Base-by-base conservation (phyloP, 2,888 invertebrate genomes). In the Conops quadrifasciatus region DNA sequence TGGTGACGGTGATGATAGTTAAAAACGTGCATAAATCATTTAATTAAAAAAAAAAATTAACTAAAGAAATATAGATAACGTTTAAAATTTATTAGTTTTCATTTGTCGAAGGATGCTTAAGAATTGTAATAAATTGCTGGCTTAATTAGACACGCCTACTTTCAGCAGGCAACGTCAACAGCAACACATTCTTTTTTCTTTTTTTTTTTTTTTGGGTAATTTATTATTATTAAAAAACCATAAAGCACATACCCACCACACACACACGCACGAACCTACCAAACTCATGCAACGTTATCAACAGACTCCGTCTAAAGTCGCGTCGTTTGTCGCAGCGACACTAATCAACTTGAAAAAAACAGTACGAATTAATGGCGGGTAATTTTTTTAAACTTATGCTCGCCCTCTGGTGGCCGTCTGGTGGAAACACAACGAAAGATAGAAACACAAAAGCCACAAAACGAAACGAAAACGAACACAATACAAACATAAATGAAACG, bases 1-100 rank as follows among this genome's bases (percentile, higher is more conserved):
- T 9, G 28, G 19, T 58, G 58, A 58, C 51, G 74, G 74, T 79
- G 81, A 80, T 80, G 81, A 24, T 15, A 2, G 24, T 21, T 5
- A n/a, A 3, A 47, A 7, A 26, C 45, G 19, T 11, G 5, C n/a
- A 36, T 36, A 19, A 58, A 53, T 66, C 66, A 36, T 28, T 49
- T 49, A 51, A 21, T n/a, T n/a, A n/a, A 28, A n/a, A 59, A 36
- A 59, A 59, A 59, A 28, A 15, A 59, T 59, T 28, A 59, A 59
- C 21, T 21, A 28, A 26, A 16, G 16, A 59, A 59, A 59, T 16
- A 26, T 28, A 24, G 24, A 59, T 16, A 21, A n/a, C 2, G 59
- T 16, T 26, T 49, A n/a, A 9, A 49, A 59, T 24, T 26, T 21
- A 59, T 59, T 26, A 28, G 16, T 28, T 49, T 11, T 5, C 16